Percentiles rank a stretch among this genome's conserved stretches.
Conservation (phyloP, 2,888 invertebrate genomes). For the Bellardia bayeri region DNA sequence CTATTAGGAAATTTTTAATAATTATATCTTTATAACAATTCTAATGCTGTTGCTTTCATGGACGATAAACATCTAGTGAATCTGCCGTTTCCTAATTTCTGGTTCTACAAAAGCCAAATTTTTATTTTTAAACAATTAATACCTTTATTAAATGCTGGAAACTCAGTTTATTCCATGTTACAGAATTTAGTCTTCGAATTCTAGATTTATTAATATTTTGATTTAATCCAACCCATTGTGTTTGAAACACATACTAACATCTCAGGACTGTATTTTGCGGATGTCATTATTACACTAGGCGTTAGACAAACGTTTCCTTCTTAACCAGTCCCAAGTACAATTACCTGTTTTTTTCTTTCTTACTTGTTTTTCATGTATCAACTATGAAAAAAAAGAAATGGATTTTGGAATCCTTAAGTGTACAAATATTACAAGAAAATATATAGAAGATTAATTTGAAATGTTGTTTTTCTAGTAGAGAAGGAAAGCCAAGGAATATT, state of each 20-base stretch:
- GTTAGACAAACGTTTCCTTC: slow-evolving; percentile 36
- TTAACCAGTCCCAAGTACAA: background rate
- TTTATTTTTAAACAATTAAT: no score
- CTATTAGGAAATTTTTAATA: no score
- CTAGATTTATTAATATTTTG: no score
- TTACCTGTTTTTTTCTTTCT: background rate
- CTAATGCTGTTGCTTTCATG: no score
- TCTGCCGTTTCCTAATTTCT: no score
- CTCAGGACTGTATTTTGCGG: background rate
- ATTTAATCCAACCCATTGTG: background rate
- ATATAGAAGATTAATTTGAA: background rate
- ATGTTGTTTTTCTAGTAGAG: slow-evolving; percentile 5
- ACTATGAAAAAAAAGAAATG: slow-evolving; percentile 3
- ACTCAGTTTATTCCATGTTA: no score
- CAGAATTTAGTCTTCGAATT: no score
- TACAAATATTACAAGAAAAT: background rate
- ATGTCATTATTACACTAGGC: slow-evolving; percentile 20
- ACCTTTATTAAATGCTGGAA: no score
- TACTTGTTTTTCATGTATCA: background rate
- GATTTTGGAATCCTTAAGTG: background rate
- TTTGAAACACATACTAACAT: background rate
- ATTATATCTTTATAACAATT: no score
- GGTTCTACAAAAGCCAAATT: no score
- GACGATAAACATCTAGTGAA: no score
- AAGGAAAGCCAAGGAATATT: background rate